A percentile compares a stretch with the other conserved stretches of the same genome.
Evolutionary conservation across 2,888 invertebrate genomes (phyloP).

Genomic region (Platycnemis pennipes): DNA sequence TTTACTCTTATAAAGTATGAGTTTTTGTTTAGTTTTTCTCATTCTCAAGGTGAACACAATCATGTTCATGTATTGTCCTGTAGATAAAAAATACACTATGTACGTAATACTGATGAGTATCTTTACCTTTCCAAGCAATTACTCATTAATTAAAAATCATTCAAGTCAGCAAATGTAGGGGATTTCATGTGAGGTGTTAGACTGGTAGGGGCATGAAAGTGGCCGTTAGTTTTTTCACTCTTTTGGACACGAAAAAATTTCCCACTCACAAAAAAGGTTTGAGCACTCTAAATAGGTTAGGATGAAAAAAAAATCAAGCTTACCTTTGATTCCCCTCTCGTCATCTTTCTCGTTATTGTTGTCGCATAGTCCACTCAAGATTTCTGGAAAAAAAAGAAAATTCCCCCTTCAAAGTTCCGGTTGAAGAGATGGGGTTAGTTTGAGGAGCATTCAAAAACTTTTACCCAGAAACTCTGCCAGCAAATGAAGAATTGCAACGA

Average conservation of each 20-base stretch:
- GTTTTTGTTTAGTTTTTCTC: too few relatives aligned
- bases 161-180: not conserved
- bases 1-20: too few relatives aligned
- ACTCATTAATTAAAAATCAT: not conserved
- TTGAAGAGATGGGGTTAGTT: not conserved
- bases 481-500: not conserved
- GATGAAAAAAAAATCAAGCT: constrained; percentile 73
- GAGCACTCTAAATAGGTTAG: constrained; percentile 31
- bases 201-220: not conserved
- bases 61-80: too few relatives aligned
- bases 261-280: constrained; percentile 10
- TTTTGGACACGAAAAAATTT: not conserved
- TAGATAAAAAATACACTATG: not conserved
- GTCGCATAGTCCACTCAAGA: constrained; percentile 88
- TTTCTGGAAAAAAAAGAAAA: constrained; percentile 83
- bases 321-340: constrained; percentile 89
- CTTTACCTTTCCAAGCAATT: not conserved
- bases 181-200: not conserved
- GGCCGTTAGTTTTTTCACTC: constrained; percentile 56
- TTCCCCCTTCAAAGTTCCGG: constrained; percentile 33
- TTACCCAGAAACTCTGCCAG: not conserved
- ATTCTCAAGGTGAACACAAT: too few relatives aligned
- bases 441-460: not conserved
- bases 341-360: constrained; percentile 85
- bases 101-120: not conserved